A percentile compares a stretch with the other conserved stretches of the same genome.
phyloP scores from a whole-genome alignment of 2,113 vertebrate genomes.

The Sciurus niger region DNA sequence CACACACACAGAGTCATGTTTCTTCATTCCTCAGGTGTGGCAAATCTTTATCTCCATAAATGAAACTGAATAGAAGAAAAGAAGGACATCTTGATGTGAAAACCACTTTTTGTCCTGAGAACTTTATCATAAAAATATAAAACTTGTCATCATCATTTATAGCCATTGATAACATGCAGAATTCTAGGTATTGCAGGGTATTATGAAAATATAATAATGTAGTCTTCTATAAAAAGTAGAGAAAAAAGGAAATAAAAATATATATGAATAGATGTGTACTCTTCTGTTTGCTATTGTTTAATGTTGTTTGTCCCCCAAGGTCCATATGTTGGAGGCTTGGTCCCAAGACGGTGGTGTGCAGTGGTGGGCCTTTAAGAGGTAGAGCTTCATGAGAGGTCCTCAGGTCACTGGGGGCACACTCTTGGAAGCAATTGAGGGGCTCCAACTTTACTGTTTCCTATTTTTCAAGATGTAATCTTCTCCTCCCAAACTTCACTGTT shows the following conservation, averaged over 20 bases:
- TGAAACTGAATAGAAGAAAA: constrained; percentile 26
- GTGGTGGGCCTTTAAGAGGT: neutral
- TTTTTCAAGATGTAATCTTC: neutral
- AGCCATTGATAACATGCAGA: neutral
- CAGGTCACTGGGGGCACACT: neutral
- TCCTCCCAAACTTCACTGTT: neutral
- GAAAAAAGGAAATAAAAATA: constrained; percentile 23
- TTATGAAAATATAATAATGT: constrained; percentile 46
- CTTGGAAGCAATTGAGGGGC: neutral
- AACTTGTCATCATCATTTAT: constrained; percentile 38
- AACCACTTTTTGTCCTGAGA: constrained; percentile 56
- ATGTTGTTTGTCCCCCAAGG: neutral
- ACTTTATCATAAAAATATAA: constrained; percentile 56
- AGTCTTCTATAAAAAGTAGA: constrained; percentile 7
- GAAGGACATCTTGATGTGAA: constrained; percentile 49
- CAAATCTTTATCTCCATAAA: constrained; percentile 33
- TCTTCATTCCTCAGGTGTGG: constrained; percentile 26
- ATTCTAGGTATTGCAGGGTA: neutral
- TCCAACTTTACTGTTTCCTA: neutral
- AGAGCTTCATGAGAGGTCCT: neutral
- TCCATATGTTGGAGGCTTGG: neutral
- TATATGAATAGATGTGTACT: neutral
- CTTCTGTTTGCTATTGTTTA: neutral
- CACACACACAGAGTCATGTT: neutral
- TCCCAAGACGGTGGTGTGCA: neutral